Conservation (phyloP, 1,140 invertebrate genomes). For the Drosophila nikananu region DNA sequence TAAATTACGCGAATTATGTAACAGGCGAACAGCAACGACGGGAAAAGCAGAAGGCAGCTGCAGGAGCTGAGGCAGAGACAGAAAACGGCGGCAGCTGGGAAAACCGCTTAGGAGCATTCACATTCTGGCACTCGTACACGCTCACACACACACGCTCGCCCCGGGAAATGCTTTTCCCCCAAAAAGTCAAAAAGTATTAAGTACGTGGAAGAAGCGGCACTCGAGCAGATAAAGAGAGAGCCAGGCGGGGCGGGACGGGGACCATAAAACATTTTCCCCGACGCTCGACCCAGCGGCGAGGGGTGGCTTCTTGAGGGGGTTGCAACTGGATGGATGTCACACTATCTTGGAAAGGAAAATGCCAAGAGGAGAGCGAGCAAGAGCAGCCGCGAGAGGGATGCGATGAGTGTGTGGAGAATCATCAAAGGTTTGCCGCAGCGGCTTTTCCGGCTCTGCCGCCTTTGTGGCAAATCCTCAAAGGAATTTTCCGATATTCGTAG, state of each 20-base stretch:
- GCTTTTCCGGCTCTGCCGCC: slow-evolving; percentile 75
- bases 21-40: slow-evolving; percentile 74
- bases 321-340: slow-evolving; percentile 66
- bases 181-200: slow-evolving; percentile 82
- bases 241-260: slow-evolving; percentile 14
- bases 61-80: slow-evolving; percentile 16
- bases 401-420: slow-evolving; percentile 64
- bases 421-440: slow-evolving; percentile 83
- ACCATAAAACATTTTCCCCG: slow-evolving; percentile 76
- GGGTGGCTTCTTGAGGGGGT: slow-evolving; percentile 63
- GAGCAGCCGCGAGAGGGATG: slow-evolving; percentile 24
- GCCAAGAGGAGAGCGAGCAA: slow-evolving; percentile 19
- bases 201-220: slow-evolving; percentile 62
- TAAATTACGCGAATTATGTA: slow-evolving; percentile 85
- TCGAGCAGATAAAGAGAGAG: slow-evolving; percentile 50
- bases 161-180: slow-evolving; percentile 79
- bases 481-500: slow-evolving; percentile 85
- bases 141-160: slow-evolving; percentile 23
- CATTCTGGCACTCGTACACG: slow-evolving; percentile 20
- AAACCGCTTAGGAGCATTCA: slow-evolving; percentile 70
- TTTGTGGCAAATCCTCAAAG: slow-evolving; percentile 85
- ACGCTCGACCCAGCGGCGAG: slow-evolving; percentile 34
- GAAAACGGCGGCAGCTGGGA: slow-evolving; percentile 51
- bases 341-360: slow-evolving; percentile 77
- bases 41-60: slow-evolving; percentile 25